These are phyloP conservation scores for Porites rus DNA, from an alignment of 92 coral and sea anemone genomes.

Conservation along the genomic window DNA sequence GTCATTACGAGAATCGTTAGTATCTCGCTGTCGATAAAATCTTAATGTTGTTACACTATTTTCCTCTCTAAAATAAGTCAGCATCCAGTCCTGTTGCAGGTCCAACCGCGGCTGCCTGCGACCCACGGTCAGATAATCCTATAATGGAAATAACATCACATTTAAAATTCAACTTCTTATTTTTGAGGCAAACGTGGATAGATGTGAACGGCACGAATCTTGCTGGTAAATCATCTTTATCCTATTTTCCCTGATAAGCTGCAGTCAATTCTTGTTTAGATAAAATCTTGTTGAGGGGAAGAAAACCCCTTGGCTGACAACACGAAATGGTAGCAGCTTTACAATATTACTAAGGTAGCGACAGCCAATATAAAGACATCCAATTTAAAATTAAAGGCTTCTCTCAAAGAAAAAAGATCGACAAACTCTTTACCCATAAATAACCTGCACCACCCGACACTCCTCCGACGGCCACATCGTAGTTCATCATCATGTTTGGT, in stretches of 20 bases:
- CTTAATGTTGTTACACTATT: slow-evolving; percentile 5
- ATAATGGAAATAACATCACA: neutral
- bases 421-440: neutral
- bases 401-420: too few relatives aligned
- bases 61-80: neutral
- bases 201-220: too few relatives aligned
- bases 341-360: too few relatives aligned
- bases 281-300: too few relatives aligned
- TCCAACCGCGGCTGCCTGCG: neutral
- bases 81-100: slow-evolving; percentile 5
- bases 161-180: too few relatives aligned
- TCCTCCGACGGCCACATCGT: slow-evolving; percentile 6
- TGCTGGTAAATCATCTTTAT: too few relatives aligned
- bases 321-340: too few relatives aligned
- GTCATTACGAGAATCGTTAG: neutral
- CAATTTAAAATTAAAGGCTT: too few relatives aligned
- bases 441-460: neutral
- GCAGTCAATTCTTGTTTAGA: too few relatives aligned
- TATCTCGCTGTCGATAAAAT: slow-evolving; percentile 19
- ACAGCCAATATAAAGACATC: neutral
- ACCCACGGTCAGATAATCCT: slow-evolving; percentile 16
- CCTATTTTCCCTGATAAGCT: too few relatives aligned
- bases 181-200: too few relatives aligned
- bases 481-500: neutral
- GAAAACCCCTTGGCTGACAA: too few relatives aligned